Conservation (phyloP, 2,888 invertebrate species). For the Acleris holmiana region DNA sequence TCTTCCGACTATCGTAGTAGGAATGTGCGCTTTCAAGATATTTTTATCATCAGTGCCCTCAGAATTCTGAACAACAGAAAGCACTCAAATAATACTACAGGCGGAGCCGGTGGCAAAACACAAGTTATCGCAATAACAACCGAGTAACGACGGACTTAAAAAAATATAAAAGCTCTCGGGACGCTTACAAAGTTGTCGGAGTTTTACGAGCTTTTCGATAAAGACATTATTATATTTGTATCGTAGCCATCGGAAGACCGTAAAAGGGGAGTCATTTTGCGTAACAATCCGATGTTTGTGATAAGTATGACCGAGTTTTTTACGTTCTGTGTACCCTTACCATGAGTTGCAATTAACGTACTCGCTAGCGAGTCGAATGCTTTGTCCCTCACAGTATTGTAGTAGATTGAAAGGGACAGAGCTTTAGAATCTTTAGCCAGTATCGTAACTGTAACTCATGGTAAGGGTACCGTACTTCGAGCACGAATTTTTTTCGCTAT, state of each 20-base stretch:
- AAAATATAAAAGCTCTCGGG: constrained; percentile 37
- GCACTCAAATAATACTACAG: constrained; percentile 9
- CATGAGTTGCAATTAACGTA: no score
- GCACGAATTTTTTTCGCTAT: no score
- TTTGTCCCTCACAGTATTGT: no score
- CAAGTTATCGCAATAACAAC: constrained; percentile 29
- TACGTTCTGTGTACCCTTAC: not conserved
- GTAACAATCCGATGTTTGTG: constrained; percentile 38
- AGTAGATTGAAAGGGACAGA: no score
- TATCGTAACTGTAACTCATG: no score
- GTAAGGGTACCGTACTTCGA: no score
- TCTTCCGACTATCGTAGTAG: not conserved
- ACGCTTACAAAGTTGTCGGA: constrained; percentile 43
- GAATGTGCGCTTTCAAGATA: constrained; percentile 4
- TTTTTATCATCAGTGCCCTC: constrained; percentile 10
- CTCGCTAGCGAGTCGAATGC: no score
- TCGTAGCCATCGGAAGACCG: constrained; percentile 40
- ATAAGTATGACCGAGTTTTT: constrained; percentile 2
- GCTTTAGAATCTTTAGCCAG: no score
- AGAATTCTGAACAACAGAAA: constrained; percentile 22
- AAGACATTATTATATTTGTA: constrained; percentile 46
- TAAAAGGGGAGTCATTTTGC: constrained; percentile 45
- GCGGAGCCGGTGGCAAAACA: constrained; percentile 9
- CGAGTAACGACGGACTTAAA: constrained; percentile 27
- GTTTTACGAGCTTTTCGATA: constrained; percentile 48